Conservation (phyloP, 2,888 invertebrate species). For the Ypsolopha sequella region DNA sequence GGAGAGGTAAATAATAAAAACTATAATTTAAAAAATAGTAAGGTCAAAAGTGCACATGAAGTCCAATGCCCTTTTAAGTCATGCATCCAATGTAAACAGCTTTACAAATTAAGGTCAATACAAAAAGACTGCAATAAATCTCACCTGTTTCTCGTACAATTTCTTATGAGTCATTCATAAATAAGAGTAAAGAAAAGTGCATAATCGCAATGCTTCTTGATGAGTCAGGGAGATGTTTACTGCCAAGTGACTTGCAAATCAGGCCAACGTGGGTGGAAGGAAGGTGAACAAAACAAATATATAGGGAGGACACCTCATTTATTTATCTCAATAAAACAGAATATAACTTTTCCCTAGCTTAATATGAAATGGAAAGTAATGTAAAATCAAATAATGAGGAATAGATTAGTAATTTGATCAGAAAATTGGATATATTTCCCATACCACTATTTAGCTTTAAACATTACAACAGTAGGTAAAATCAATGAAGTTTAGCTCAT, state of each 20-base stretch:
- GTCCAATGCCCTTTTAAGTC: neutral
- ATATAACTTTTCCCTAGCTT: slow-evolving; percentile 65
- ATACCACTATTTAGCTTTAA: slow-evolving; percentile 21
- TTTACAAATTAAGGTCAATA: neutral
- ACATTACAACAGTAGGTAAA: slow-evolving; percentile 27
- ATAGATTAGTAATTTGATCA: slow-evolving; percentile 39
- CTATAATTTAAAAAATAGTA: too few relatives aligned
- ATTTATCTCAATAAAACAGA: slow-evolving; percentile 65
- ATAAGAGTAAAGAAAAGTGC: neutral
- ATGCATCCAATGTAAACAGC: neutral
- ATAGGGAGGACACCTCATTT: slow-evolving; percentile 54
- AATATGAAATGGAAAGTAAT: slow-evolving; percentile 42
- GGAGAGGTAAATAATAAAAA: too few relatives aligned
- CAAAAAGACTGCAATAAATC: neutral
- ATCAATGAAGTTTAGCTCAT: slow-evolving; percentile 42
- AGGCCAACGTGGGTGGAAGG: slow-evolving; percentile 22
- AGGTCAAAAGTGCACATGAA: too few relatives aligned
- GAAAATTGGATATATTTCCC: slow-evolving; percentile 21
- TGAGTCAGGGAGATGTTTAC: slow-evolving; percentile 5
- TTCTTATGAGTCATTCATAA: too few relatives aligned
- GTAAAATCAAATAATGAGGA: slow-evolving; percentile 33
- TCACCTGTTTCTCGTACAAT: too few relatives aligned
- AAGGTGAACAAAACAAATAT: slow-evolving; percentile 40
- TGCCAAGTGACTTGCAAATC: slow-evolving; percentile 42
- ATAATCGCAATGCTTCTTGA: neutral